phyloP scores from a whole-genome alignment of 2,113 vertebrate species.

The Oryzias melastigma region DNA sequence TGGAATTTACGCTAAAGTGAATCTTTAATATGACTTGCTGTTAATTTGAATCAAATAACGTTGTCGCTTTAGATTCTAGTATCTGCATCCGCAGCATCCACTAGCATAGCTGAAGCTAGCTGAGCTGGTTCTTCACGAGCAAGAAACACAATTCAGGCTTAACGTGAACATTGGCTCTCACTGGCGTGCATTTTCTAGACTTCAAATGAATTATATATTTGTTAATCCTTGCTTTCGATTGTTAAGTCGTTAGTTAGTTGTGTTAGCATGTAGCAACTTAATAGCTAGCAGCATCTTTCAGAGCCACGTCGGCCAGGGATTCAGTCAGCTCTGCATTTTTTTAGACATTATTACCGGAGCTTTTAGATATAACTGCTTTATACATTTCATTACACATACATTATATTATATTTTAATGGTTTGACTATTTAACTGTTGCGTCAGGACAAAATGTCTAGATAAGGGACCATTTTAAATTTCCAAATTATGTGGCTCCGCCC shows the following conservation, averaged over 20 bases:
- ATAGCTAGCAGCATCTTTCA: constrained; percentile 31
- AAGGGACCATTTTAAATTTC: constrained; percentile 13
- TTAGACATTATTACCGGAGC: too few species aligned
- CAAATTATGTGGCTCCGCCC: constrained; percentile 69
- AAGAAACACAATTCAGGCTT: too few species aligned
- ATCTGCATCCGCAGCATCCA: too few species aligned
- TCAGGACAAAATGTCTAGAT: not conserved
- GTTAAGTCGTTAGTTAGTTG: not conserved
- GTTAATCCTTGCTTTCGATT: too few species aligned
- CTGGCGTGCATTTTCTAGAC: too few species aligned
- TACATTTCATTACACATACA: too few species aligned
- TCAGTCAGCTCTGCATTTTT: constrained; percentile 23
- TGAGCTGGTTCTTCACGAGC: too few species aligned
- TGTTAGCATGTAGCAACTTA: constrained; percentile 8
- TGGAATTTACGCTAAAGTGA: fast-evolving
- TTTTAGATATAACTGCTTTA: not conserved
- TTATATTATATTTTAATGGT: too few species aligned
- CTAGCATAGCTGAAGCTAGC: too few species aligned
- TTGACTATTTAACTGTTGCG: not conserved
- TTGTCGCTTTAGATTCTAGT: too few species aligned
- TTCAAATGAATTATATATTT: too few species aligned
- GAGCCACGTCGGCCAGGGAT: constrained; percentile 67
- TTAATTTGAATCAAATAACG: not conserved
- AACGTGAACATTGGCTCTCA: too few species aligned
- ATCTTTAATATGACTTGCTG: not conserved